These are phyloP conservation scores for Lota lota DNA, from an alignment of 2,113 vertebrate genomes.

Conservation along the genomic window DNA sequence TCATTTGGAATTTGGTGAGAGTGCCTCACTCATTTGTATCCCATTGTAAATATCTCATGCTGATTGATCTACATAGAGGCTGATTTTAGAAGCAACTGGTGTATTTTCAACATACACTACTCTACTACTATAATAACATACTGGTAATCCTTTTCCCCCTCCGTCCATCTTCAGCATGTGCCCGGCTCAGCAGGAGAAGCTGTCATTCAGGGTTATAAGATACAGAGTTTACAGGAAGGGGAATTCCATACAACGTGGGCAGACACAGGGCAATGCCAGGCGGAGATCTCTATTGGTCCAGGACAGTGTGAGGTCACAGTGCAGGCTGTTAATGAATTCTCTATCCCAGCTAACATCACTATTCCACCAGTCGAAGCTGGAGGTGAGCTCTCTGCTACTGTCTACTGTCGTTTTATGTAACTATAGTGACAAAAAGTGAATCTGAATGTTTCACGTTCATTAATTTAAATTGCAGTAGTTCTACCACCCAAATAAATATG, in stretches of 20 bases:
- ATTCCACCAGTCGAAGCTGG: constrained; percentile 26
- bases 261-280: constrained; percentile 19
- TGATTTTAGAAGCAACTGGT: background rate
- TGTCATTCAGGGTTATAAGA: constrained; percentile 29
- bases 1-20: constrained; percentile 58
- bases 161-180: constrained; percentile 26
- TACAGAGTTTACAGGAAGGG: constrained; percentile 43
- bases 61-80: background rate
- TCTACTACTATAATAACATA: background rate
- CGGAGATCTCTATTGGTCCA: constrained; percentile 33
- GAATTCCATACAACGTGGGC: background rate
- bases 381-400: constrained; percentile 18
- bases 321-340: constrained; percentile 29
- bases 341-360: constrained; percentile 33
- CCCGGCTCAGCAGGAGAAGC: constrained; percentile 12
- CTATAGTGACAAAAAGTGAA: background rate
- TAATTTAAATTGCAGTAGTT: no score
- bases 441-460: background rate
- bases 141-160: no score
- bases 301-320: constrained; percentile 46
- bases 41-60: background rate
- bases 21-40: background rate
- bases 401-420: background rate
- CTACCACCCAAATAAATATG: no score
- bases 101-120: background rate